These are phyloP conservation scores for Amphibalanus amphitrite DNA, from an alignment of 1,140 invertebrate genomes.

Conservation along the genomic window DNA sequence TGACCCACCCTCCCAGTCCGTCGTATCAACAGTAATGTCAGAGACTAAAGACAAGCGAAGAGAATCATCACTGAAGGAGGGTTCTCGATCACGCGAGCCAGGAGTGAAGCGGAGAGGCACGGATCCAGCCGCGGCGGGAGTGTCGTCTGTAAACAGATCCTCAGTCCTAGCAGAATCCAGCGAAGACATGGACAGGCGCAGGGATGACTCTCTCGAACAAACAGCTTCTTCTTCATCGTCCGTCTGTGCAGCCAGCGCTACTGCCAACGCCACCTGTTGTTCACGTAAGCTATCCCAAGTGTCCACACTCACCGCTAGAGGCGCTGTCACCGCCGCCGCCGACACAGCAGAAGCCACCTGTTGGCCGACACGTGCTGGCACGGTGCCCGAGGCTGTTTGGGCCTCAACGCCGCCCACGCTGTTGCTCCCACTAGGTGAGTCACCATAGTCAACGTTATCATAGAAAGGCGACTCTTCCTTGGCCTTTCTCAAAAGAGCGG, in stretches of 20 bases:
- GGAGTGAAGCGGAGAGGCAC: too few relatives aligned
- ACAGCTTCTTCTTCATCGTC: background rate
- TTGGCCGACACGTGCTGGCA: background rate
- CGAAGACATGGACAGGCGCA: background rate
- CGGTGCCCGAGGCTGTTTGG: background rate
- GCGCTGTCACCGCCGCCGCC: background rate
- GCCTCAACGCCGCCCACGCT: too few relatives aligned
- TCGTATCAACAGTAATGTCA: background rate
- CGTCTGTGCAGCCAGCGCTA: background rate
- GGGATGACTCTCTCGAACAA: background rate
- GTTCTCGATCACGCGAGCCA: background rate
- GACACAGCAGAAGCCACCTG: background rate
- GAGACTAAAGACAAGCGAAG: background rate
- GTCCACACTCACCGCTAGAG: background rate
- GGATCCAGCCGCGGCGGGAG: too few relatives aligned
- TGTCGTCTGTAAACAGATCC: background rate
- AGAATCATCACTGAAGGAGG: background rate
- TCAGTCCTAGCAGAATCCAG: background rate
- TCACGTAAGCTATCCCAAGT: background rate
- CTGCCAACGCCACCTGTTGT: background rate
- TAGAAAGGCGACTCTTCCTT: background rate
- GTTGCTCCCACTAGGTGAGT: too few relatives aligned
- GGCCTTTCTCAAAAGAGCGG: too few relatives aligned
- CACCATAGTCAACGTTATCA: background rate
- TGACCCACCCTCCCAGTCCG: background rate